phyloP scores from a whole-genome alignment of 2,888 invertebrate species.

The Ochropleura leucogaster region DNA sequence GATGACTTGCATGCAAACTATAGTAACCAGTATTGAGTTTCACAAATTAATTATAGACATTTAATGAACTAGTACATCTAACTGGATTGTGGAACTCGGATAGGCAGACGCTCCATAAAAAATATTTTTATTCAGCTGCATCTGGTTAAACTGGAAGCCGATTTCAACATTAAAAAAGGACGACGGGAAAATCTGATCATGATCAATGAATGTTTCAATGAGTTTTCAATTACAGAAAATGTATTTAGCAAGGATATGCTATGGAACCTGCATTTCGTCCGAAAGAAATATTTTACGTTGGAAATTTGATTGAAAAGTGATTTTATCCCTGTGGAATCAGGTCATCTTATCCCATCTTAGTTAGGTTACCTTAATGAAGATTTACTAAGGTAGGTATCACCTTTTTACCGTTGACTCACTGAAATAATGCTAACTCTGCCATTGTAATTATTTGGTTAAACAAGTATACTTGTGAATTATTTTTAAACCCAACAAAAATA shows the following conservation, averaged over 20 bases:
- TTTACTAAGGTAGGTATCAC: background rate
- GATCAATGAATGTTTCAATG: no score
- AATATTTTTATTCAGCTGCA: no score
- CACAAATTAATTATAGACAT: background rate
- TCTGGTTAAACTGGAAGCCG: no score
- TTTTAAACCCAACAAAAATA: background rate
- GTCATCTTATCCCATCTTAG: background rate
- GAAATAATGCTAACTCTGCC: background rate
- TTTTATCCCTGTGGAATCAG: background rate
- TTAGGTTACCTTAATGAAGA: background rate
- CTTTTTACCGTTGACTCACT: conserved; percentile 3
- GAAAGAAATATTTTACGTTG: no score
- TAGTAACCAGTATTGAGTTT: conserved; percentile 13
- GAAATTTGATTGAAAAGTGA: background rate
- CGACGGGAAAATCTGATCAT: no score
- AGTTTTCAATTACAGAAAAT: background rate
- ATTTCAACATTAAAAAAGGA: no score
- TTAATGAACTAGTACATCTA: background rate
- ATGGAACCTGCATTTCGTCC: background rate
- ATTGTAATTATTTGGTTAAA: background rate
- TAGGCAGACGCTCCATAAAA: no score
- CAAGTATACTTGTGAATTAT: no score
- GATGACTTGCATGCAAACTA: conserved; percentile 19
- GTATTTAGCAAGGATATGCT: background rate
- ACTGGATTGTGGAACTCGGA: no score